Evolutionary conservation across 2,888 invertebrate species (phyloP), one percentile per base, ranked within the genome.

Genomic region (Tanypteryx hageni): DNA sequence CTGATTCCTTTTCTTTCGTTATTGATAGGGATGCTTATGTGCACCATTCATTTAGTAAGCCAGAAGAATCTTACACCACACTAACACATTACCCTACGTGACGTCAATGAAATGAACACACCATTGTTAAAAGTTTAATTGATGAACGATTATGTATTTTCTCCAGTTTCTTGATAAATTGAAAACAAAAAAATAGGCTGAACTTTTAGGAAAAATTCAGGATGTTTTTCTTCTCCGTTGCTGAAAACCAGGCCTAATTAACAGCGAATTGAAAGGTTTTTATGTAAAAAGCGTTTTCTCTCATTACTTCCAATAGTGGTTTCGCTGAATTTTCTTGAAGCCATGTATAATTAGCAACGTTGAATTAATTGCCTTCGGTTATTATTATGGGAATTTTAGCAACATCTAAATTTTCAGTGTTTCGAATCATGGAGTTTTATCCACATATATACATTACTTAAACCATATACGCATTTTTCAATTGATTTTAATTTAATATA

Each of bases 91-190:
- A 76, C 76, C 13, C 22, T 13, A 11, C 76, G 76, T 14, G 27
- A 76, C 76, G 76, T 76, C 76, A 76, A 76, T 76, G 22, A 76
- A 76, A 76, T 27, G 76, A 27, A 27, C 76, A 27, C 76, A 18
- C 76, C 76, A 76, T 76, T 76, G 76, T 76, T 76, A 76, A 76
- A 76, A 27, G 76, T 76, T 76, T 27, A 18, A 27, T 22, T 22
- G 76, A 76, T 76, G 76, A 76, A 76, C 22, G 27, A 22, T 76
- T 27, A 76, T 76, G 76, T 76, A 76, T 76, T 76, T 22, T 27
- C 27, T 76, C 76, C 22, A 22, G n/a, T 76, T 27, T 27, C 22
- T 27, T n/a, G 27, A 76, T 27, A 76, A 22, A 76, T 76, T n/a
- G 27, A 22, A 76, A 27, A 76, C 22, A 76, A 76, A 27, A 27